Evolutionary conservation across 1,140 invertebrate species (phyloP).

Genomic region (Hycleus cichorii): DNA sequence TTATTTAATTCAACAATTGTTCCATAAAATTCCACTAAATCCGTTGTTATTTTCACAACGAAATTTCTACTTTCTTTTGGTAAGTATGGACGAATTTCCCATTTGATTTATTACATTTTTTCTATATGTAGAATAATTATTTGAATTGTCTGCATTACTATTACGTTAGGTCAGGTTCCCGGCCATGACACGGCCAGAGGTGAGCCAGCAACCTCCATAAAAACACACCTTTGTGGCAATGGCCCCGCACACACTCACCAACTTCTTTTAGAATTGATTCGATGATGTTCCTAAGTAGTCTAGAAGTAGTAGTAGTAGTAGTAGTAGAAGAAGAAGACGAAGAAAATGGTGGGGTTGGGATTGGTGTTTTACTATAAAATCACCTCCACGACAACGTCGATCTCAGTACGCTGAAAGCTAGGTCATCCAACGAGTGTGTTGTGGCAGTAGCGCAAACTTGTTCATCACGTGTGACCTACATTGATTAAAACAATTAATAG

Average conservation of each 20-base stretch:
- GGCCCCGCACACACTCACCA: neutral
- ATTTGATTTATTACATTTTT: too few relatives aligned
- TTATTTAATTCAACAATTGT: too few relatives aligned
- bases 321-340: too few relatives aligned
- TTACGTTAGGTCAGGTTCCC: conserved; percentile 29
- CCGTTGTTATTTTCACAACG: too few relatives aligned
- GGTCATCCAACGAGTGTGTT: conserved; percentile 38
- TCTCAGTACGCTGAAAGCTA: conserved; percentile 35
- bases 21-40: too few relatives aligned
- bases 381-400: conserved; percentile 1
- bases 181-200: conserved; percentile 23
- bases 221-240: neutral
- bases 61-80: too few relatives aligned
- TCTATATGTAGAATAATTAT: neutral
- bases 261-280: conserved; percentile 12
- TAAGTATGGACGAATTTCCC: too few relatives aligned
- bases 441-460: conserved; percentile 39
- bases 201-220: conserved; percentile 7
- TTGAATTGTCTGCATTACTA: conserved; percentile 4
- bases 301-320: too few relatives aligned
- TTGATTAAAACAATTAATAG: conserved; percentile 6
- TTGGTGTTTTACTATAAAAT: conserved; percentile 12
- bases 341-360: neutral
- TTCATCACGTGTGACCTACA: conserved; percentile 35
- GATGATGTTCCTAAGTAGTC: neutral